Base-by-base conservation (phyloP, 2,888 invertebrate genomes). In the Autographa pulchrina region DNA sequence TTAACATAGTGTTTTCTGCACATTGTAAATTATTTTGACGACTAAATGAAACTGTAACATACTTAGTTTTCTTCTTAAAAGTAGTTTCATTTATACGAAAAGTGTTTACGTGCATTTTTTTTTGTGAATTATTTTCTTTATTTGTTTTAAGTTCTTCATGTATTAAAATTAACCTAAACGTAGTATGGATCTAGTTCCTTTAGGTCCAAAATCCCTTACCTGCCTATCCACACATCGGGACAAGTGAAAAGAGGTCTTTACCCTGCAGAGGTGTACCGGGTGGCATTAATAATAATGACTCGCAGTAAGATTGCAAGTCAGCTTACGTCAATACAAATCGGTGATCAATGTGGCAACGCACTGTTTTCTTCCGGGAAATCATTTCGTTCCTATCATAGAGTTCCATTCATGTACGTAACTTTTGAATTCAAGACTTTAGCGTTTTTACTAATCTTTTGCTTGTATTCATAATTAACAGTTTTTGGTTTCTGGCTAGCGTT, bases 241-340 rank as follows among this genome's bases (percentile, higher is more conserved):
- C 35, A 6, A 35, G 16, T 43, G 43, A 43, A 16, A 43, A 43
- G 43, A 48, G 48, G 48, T 48, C 48, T 48, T 48, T 48, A 48
- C 16, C 48, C 48, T 7, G 48, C n/a, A n/a, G n/a, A 16, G n/a
- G n/a, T 16, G 48, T n/a, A n/a, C n/a, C 14, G 48, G 35, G 8
- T 38, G 8, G 38, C 11, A 38, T n/a, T 41, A 48, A n/a, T n/a
- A 16, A 48, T 48, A 48, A 48, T 48, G 48, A 48, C 48, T 48
- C 48, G 48, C n/a, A n/a, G 48, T 48, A 48, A n/a, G 16, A 48
- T n/a, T 48, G 48, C 48, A 48, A 48, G 48, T 48, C 48, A 48
- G n/a, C 11, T 8, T 7, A 16, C 48, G 48, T n/a, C 48, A n/a
- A 16, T 43, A 48, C 48, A 48, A n/a, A 48, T 48, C 48, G 0